Evolutionary conservation across 2,113 vertebrate genomes (phyloP), one percentile per base, ranked within the genome.

Genomic region (Chaetops frenatus): DNA sequence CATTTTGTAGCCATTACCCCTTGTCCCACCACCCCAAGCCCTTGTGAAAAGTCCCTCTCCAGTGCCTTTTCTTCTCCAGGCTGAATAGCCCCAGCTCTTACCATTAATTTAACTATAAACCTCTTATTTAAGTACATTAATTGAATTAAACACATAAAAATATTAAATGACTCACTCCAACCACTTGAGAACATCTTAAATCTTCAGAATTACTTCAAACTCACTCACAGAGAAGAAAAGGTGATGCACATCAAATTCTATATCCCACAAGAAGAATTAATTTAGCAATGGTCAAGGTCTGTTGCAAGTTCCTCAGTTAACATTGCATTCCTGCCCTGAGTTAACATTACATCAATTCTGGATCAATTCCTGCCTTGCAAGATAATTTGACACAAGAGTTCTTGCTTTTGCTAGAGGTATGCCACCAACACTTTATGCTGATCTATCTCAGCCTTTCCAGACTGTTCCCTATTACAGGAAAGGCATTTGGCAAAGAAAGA

Each of bases 401-500:
- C 53, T 72, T 95, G 76, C 85, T 95, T 85, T 91, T 36, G 44
- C 86, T 94, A 79, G 74, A 84, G 51, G 61, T 48, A 51, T 77
- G 88, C 36, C 60, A 60, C 84, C 72, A 86, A 47, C 5, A 14
- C 53, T 47, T 54, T n/a, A 35, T 15, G 53, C 47, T 70, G 67
- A 86, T 42, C 61, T 56, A 36, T 23, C 76, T 78, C 73, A 64
- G 72, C 47, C 91, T 91, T 92, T 81, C 57, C 50, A 56, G 60
- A 88, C 77, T 86, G 60, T 81, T 86, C 90, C 47, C 15, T 76
- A 20, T 51, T 62, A 90, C 88, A 84, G 53, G 72, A 92, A 85
- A 93, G 76, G 87, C 77, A 92, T 88, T 87, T 86, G 73, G 87
- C 54, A 76, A 79, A 92, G 66, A 93, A 88, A 90, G 27, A 81